Evolutionary conservation across 2,888 invertebrate genomes (phyloP), one percentile per base, ranked within the genome.

Genomic region (Ceriagrion tenellum): DNA sequence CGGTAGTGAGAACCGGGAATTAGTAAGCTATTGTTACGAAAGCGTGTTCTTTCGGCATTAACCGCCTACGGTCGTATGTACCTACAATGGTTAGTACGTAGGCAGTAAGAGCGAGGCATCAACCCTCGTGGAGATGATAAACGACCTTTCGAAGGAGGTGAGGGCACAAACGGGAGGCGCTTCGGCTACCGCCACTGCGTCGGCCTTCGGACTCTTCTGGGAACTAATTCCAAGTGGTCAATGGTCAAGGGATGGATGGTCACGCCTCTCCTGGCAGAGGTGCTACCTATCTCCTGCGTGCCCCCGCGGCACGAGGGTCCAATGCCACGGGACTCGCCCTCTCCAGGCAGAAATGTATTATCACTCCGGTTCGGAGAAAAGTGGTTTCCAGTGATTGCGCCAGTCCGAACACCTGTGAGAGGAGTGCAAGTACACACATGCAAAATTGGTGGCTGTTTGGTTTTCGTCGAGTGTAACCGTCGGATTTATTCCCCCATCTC

Each of bases 161-260:
- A 69, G 69, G n/a, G n/a, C 23, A 13, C 47, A 55, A 23, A 35
- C n/a, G 47, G 40, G 8, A 56, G 56, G 93, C n/a, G 93, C 55
- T 6, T 59, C 16, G 47, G 47, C 59, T 59, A 23, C 35, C 35
- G 56, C 26, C 30, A 13, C 16, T 8, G 23, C 26, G 30, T 16
- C 81, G 81, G 81, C 69, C 69, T 69, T 81, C 81, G 35, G 0
- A 26, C n/a, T 18, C 47, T 63, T 93, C 40, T 93, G 90, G 74
- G 93, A 69, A 93, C 63, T 81, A 40, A 23, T 69, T 93, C 74
- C 55, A n/a, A 93, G 63, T 63, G 69, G 93, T 26, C 74, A 47
- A 10, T 74, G 93, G 74, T 74, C 93, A 93, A 74, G 81, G 81
- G 81, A 81, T 81, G 35, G 35, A 16, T 35, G 81, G 30, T 81